Evolutionary conservation across 2,113 vertebrate species (phyloP).

Genomic region (Lampris incognitus): DNA sequence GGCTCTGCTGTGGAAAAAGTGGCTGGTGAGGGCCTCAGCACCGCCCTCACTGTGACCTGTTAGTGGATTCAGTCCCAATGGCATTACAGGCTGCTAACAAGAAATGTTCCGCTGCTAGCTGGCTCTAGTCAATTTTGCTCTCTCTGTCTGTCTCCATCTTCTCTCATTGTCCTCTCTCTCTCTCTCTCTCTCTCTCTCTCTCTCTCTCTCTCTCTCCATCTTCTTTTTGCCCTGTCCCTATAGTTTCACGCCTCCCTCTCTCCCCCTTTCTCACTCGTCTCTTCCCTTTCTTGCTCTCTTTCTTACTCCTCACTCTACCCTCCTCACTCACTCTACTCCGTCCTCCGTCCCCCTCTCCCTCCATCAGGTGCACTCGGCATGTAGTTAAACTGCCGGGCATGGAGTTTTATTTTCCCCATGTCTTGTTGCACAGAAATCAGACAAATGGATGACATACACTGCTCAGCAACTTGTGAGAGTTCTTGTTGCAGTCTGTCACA

Average conservation of each 20-base stretch:
- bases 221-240: not conserved
- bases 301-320: not conserved
- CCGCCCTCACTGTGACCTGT: constrained; percentile 69
- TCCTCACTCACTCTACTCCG: too few species aligned
- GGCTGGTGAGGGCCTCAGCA: constrained; percentile 61
- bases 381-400: constrained; percentile 2
- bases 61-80: constrained; percentile 59
- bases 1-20: constrained; percentile 57
- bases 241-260: not conserved
- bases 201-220: not conserved
- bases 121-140: not conserved
- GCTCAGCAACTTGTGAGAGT: not conserved
- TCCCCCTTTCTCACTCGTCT: too few species aligned
- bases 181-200: not conserved
- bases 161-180: not conserved
- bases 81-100: constrained; percentile 51
- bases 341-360: constrained; percentile 2
- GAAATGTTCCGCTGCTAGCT: constrained; percentile 38
- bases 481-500: constrained; percentile 20
- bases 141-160: constrained; percentile 16
- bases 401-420: not conserved
- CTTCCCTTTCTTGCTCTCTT: not conserved
- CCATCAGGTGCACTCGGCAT: not conserved
- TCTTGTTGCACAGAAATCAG: constrained; percentile 18
- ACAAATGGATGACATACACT: not conserved